These are phyloP conservation scores for Odontomyia ornata DNA, from an alignment of 2,888 invertebrate genomes.

Conservation along the genomic window DNA sequence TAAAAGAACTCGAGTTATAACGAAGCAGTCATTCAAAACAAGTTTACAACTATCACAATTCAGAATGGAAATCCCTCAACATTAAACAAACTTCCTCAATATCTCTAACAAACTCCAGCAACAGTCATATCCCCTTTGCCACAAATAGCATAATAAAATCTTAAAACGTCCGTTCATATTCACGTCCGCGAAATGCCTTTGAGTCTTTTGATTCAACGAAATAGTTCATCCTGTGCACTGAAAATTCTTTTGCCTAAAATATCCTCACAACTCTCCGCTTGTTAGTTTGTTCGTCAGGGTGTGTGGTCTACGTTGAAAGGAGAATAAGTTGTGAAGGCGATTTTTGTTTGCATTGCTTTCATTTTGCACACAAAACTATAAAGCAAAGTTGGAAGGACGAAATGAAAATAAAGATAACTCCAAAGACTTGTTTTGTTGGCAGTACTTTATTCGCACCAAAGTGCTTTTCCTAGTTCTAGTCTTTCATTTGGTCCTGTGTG, in stretches of 20 bases:
- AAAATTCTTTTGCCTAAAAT: background rate
- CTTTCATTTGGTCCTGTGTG: background rate
- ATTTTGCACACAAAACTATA: background rate
- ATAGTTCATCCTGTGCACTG: background rate
- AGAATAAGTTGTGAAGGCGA: slow-evolving; percentile 15
- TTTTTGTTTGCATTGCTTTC: background rate
- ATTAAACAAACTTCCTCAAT: background rate
- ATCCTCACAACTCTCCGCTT: background rate
- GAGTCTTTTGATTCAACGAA: too few species aligned
- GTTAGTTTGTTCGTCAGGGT: background rate
- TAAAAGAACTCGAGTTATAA: too few species aligned
- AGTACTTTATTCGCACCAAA: slow-evolving; percentile 15
- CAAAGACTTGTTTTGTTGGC: slow-evolving; percentile 9
- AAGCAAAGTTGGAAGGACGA: background rate
- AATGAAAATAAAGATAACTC: slow-evolving; percentile 30
- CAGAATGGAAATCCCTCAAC: background rate
- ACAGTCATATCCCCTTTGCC: background rate
- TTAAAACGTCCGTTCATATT: background rate
- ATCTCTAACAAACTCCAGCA: background rate
- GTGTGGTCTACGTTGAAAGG: background rate
- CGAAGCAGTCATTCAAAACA: too few species aligned
- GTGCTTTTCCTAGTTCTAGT: slow-evolving; percentile 8
- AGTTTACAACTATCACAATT: too few species aligned
- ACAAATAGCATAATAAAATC: slow-evolving; percentile 16
- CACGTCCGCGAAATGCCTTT: too few species aligned